Evolutionary conservation across 1,140 invertebrate species (phyloP).

Genomic region (Euwallacea fornicatus): DNA sequence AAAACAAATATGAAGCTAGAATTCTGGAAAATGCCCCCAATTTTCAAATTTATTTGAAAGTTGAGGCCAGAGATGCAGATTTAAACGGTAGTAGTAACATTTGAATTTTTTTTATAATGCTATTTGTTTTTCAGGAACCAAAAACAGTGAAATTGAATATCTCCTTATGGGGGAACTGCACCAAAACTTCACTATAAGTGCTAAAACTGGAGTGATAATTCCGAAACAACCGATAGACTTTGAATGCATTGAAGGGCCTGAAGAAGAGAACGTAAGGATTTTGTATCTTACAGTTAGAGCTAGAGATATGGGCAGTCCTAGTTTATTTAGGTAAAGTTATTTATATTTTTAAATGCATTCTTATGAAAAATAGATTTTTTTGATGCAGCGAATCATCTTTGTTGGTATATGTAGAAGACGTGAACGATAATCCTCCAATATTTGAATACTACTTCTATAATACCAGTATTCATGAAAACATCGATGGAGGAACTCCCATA

Average conservation of each 20-base stretch:
- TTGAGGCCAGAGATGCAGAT: conserved; percentile 85
- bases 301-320: conserved; percentile 76
- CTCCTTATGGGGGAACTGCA: conserved; percentile 73
- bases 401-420: conserved; percentile 81
- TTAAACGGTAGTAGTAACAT: conserved; percentile 67
- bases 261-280: conserved; percentile 66
- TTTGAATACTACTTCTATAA: conserved; percentile 78
- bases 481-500: conserved; percentile 75
- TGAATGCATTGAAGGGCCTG: conserved; percentile 65
- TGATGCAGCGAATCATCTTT: conserved; percentile 68
- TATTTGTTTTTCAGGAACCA: conserved; percentile 63
- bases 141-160: conserved; percentile 81
- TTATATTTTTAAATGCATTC: neutral
- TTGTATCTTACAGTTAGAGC: conserved; percentile 78
- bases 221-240: conserved; percentile 76
- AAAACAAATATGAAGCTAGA: conserved; percentile 80
- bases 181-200: conserved; percentile 81
- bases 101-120: neutral
- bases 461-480: conserved; percentile 79
- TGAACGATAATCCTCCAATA: conserved; percentile 82
- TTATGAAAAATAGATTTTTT: neutral
- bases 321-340: conserved; percentile 56
- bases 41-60: conserved; percentile 74
- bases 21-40: conserved; percentile 77
- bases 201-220: conserved; percentile 69